Evolutionary conservation across 2,888 invertebrate genomes (phyloP).

Genomic region (Acanthoscelides obtectus): DNA sequence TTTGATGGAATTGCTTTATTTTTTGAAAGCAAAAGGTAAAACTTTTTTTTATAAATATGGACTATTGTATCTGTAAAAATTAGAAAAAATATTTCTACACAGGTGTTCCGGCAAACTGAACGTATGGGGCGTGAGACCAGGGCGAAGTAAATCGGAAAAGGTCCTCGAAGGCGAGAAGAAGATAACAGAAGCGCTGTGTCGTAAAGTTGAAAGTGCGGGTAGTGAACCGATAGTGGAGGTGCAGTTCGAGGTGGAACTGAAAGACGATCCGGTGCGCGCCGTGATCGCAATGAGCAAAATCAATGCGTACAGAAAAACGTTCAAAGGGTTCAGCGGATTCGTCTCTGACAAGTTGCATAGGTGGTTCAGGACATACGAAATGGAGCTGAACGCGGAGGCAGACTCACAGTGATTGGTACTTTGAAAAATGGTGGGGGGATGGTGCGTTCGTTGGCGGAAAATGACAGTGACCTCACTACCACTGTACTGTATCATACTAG

Average conservation of each 20-base stretch:
- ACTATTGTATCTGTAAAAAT: too few species aligned
- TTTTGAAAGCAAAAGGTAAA: too few species aligned
- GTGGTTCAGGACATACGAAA: slow-evolving; percentile 33
- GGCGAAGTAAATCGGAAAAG: slow-evolving; percentile 25
- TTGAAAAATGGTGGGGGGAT: too few species aligned
- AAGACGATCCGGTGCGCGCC: slow-evolving; percentile 29
- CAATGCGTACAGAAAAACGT: slow-evolving; percentile 33
- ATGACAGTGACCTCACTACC: too few species aligned
- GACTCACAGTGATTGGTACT: too few species aligned
- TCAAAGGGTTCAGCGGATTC: slow-evolving; percentile 34
- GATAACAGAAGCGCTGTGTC: slow-evolving; percentile 38
- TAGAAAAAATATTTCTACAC: slow-evolving; percentile 24
- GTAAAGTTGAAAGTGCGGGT: slow-evolving; percentile 23
- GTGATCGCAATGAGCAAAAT: slow-evolving; percentile 34
- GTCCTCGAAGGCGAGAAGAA: slow-evolving; percentile 40
- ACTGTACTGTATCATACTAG: too few species aligned
- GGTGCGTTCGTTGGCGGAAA: too few species aligned
- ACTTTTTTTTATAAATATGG: too few species aligned
- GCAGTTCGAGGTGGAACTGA: slow-evolving; percentile 33
- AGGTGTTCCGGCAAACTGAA: slow-evolving; percentile 27
- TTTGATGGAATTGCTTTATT: too few species aligned
- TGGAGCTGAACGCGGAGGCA: slow-evolving; percentile 28
- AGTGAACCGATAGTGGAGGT: slow-evolving; percentile 36
- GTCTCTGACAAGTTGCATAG: slow-evolving; percentile 33
- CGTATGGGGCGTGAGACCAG: slow-evolving; percentile 40